A percentile compares a stretch with the other conserved stretches of the same genome.
These are phyloP conservation scores for Cryptocephalus primarius DNA, from an alignment of 2,888 invertebrate genomes.

Conservation along the genomic window DNA sequence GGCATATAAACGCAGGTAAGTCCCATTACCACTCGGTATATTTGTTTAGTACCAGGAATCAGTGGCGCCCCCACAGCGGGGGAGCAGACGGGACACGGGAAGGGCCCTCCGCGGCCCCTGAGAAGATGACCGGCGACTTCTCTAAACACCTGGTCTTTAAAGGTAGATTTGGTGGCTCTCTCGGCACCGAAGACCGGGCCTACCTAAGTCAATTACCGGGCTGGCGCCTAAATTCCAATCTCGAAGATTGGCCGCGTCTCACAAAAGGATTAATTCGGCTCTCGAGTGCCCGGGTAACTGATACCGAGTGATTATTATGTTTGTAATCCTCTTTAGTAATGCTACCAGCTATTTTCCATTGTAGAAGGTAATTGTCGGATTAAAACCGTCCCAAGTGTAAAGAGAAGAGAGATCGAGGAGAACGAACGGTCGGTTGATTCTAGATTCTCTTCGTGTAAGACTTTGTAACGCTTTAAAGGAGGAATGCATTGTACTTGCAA, in stretches of 20 bases:
- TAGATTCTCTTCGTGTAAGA: too few relatives aligned
- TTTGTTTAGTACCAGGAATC: slow-evolving; percentile 29
- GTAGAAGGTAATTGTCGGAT: too few relatives aligned
- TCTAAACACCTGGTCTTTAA: background rate
- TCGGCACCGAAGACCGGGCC: slow-evolving; percentile 1
- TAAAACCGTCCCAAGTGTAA: too few relatives aligned
- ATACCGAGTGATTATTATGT: slow-evolving; percentile 1
- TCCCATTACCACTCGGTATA: slow-evolving; percentile 20
- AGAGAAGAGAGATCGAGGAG: too few relatives aligned
- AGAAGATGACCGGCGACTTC: slow-evolving; percentile 12
- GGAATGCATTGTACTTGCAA: too few relatives aligned
- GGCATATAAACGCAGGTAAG: slow-evolving; percentile 28
- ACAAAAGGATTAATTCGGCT: slow-evolving; percentile 6
- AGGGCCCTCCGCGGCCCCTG: slow-evolving; percentile 7
- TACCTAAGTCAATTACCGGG: slow-evolving; percentile 12
- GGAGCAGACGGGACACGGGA: slow-evolving; percentile 10
- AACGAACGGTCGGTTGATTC: too few relatives aligned
- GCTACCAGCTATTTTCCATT: too few relatives aligned
- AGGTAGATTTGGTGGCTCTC: background rate
- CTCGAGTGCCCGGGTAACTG: background rate
- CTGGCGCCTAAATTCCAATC: slow-evolving; percentile 17
- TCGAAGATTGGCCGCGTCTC: slow-evolving; percentile 1
- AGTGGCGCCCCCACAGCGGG: slow-evolving; percentile 32
- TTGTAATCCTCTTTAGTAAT: background rate
- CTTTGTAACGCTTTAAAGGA: too few relatives aligned